Conservation (phyloP, 2,797 vertebrate species). For the Platalea minor region DNA sequence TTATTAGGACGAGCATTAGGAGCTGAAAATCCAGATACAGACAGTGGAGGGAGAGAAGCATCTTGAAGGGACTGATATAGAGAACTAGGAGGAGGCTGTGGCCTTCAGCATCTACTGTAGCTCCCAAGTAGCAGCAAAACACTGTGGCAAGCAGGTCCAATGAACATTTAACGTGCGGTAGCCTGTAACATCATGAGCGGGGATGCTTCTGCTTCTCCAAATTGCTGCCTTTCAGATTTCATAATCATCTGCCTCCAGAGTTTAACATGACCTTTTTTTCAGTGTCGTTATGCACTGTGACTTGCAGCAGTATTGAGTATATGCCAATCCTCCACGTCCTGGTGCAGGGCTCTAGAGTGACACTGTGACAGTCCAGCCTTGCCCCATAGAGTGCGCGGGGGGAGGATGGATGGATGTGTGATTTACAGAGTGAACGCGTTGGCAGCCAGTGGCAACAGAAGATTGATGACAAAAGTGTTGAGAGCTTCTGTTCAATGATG, state of each 20-base stretch:
- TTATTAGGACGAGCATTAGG: neutral
- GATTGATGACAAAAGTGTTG: neutral
- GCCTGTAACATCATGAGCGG: neutral
- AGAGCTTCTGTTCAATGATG: neutral
- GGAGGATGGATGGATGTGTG: neutral
- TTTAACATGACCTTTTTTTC: neutral
- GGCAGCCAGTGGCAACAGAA: neutral
- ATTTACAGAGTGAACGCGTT: rapidly evolving
- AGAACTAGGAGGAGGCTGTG: neutral
- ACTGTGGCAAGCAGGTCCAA: neutral
- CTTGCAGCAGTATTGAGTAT: neutral
- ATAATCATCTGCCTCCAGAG: neutral
- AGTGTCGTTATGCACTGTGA: rapidly evolving
- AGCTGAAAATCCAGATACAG: neutral
- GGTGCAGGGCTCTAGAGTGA: neutral
- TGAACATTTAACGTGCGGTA: rapidly evolving
- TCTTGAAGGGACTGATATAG: neutral
- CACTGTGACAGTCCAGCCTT: neutral
- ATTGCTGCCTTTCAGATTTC: neutral
- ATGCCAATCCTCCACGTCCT: neutral
- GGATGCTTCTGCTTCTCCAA: neutral
- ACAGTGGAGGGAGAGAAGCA: neutral
- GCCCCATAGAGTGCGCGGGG: rapidly evolving
- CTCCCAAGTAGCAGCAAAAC: neutral
- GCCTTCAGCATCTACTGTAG: neutral